These are phyloP conservation scores for Carassius carassius DNA, from an alignment of 2,113 vertebrate genomes.

Conservation along the genomic window DNA sequence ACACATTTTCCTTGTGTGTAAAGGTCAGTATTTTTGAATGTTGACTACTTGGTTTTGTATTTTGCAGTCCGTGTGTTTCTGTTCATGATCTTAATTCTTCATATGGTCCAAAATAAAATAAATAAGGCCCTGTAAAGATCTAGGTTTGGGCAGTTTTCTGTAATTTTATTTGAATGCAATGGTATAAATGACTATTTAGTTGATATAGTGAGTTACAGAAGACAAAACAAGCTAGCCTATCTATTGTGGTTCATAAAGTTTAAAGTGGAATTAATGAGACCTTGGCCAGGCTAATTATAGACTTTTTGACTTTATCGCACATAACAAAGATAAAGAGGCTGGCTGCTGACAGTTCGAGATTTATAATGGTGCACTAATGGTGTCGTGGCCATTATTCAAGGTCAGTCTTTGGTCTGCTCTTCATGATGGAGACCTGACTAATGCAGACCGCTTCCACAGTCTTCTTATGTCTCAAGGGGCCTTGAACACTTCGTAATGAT, in stretches of 20 bases:
- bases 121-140: not conserved
- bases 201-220: not conserved
- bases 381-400: slow-evolving; percentile 20
- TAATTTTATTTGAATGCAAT: not conserved
- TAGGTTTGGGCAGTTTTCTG: not conserved
- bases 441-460: not conserved
- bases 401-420: slow-evolving; percentile 20
- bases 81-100: too few relatives aligned
- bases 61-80: too few relatives aligned
- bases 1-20: too few relatives aligned
- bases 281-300: slow-evolving; percentile 16
- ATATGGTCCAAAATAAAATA: not conserved
- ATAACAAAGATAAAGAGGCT: slow-evolving; percentile 33
- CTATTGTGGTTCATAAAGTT: not conserved
- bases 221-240: not conserved
- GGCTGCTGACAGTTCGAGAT: slow-evolving; percentile 30
- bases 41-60: too few relatives aligned
- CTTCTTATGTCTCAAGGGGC: not conserved
- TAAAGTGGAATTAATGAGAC: slow-evolving; percentile 3
- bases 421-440: slow-evolving; percentile 22
- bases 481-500: not conserved
- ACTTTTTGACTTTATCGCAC: slow-evolving; percentile 11
- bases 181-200: not conserved
- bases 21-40: too few relatives aligned
- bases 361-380: slow-evolving; percentile 9